Evolutionary conservation across 2,113 vertebrate genomes (phyloP), one percentile per base, ranked within the genome.

Genomic region (Malaclemys terrapin): DNA sequence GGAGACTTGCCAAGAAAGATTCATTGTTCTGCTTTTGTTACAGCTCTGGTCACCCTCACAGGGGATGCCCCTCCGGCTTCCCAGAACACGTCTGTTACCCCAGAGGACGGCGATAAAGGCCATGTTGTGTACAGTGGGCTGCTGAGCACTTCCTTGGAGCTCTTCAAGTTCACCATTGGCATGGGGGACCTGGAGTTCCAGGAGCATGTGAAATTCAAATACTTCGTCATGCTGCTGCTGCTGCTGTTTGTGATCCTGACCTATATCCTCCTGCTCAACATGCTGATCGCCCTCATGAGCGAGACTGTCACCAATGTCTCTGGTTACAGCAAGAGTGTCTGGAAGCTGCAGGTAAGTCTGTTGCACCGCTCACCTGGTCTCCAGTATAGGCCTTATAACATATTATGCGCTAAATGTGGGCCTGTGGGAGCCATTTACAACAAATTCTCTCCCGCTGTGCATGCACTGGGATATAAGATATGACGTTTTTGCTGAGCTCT

Each of bases 121-220:
- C 98, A 98, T 5, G 95, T 94, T 38, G 97, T 90, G 3, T 99
- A 98, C 6, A 87, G 94, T 0, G 98, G 97, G 89, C 98, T 99
- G 94, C 92, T 98, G 80, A 98, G 98, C 1, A 98, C 99, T 53
- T 98, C 98, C 10, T 76, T 99, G 98, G 98, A 99, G 97, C 98
- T 99, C 93, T 99, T 99, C 98, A 99, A 99, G 97, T 99, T 99
- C 98, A 99, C 99, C 92, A 99, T 99, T 0, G 99, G 99, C 86
- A 99, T 99, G 99, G 99, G 99, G 0, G 99, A 99, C 98, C 98
- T 99, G 98, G 99, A 99, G 78, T 99, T 99, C 97, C 99, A 99
- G 2, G 98, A 99, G 50, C 83, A 98, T 2, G 98, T 99, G 97
- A 95, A 98, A 85, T 99, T 99, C 97, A 98, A 97, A 3, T 98